Base-by-base conservation (phyloP, 2,797 vertebrate genomes). In the Sebastolobus altivelis region DNA sequence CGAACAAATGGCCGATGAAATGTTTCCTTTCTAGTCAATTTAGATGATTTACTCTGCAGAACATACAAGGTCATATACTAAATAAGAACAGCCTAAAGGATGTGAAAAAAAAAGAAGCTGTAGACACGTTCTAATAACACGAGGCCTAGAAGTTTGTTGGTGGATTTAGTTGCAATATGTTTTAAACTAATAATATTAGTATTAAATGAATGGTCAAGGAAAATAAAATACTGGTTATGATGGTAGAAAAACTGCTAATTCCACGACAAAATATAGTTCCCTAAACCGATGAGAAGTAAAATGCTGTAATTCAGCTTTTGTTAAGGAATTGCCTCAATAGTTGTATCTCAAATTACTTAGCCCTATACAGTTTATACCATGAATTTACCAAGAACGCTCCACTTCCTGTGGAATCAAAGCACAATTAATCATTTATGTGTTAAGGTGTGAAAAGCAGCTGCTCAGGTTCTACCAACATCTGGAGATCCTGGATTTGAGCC, bases 381-480 rank as follows among this genome's bases (percentile, higher is more conserved):
- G 16, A 52, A 4, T 81, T 55, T 60, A 67, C 49, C 14, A 31
- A 29, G 20, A 85, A 43, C 18, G 40, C 25, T 80, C 5, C 14
- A 11, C 66, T 54, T 85, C 56, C 80, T 61, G 58, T 68, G 69
- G 72, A 83, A 66, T 69, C 38, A 77, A 65, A 86, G 66, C 69
- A 11, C 69, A 49, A 78, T 89, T 79, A 91, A 89, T 94, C 37
- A 91, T 92, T 87, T 65, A 91, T 69, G 38, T 22, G 33, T 73
- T 29, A 60, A 72, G 61, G 67, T 77, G 61, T 82, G 82, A 80
- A 55, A 79, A 83, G 88, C 88, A 92, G 88, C 81, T 88, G 90
- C 65, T 62, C 65, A 40, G 81, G 84, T 89, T 85, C 71, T 59
- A 7, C n/a, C 78, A 82, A 90, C 89, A 92, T 89, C 91, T 93